Evolutionary conservation across 2,113 vertebrate species (phyloP).

Genomic region (Channa argus): DNA sequence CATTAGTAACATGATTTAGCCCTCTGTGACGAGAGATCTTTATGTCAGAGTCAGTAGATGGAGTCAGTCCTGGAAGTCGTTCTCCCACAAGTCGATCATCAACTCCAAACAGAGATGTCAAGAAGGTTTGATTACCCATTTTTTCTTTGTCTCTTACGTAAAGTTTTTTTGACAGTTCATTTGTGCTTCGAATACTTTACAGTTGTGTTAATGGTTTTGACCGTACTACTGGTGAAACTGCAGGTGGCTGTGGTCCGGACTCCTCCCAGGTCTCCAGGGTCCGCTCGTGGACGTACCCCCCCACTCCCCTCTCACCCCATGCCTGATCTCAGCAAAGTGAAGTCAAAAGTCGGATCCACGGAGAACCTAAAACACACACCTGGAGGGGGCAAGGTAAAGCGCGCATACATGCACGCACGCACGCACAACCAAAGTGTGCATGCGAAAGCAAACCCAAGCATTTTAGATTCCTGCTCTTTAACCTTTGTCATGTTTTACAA

Average conservation of each 20-base stretch:
- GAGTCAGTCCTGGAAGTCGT: slow-evolving; percentile 91
- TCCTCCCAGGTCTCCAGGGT: slow-evolving; percentile 90
- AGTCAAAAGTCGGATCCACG: slow-evolving; percentile 92
- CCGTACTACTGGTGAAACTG: neutral
- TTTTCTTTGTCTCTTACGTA: neutral
- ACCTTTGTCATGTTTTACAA: no score
- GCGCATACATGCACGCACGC: neutral
- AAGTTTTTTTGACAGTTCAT: no score
- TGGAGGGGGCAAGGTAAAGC: slow-evolving; percentile 90
- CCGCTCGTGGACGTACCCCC: slow-evolving; percentile 85
- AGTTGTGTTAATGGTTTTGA: neutral
- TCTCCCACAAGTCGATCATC: slow-evolving; percentile 89
- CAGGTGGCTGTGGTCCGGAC: slow-evolving; percentile 90
- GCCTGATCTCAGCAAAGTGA: slow-evolving; percentile 92
- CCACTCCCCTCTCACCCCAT: slow-evolving; percentile 84
- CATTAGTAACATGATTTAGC: neutral
- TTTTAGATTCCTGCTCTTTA: no score
- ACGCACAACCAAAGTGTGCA: no score
- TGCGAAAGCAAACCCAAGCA: no score
- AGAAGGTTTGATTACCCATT: slow-evolving; percentile 75
- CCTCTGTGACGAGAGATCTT: no score
- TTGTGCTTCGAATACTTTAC: no score
- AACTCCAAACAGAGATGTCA: slow-evolving; percentile 89
- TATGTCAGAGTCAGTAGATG: slow-evolving; percentile 87
- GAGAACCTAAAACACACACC: slow-evolving; percentile 94